A percentile compares a stretch with the other conserved stretches of the same genome.
phyloP scores from a whole-genome alignment of 2,113 vertebrate genomes.

The Shinisaurus crocodilurus region DNA sequence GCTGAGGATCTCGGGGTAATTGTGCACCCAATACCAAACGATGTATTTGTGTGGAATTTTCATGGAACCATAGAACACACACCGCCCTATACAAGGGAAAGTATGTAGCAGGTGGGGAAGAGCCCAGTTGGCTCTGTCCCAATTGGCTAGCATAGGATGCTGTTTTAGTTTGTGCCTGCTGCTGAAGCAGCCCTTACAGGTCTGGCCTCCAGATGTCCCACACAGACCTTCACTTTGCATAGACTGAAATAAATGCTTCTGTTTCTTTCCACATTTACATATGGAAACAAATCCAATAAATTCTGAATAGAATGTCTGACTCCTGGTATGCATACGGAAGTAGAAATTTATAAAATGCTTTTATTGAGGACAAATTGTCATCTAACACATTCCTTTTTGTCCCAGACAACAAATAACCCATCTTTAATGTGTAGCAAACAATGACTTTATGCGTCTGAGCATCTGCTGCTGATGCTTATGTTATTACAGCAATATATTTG shows the following conservation, averaged over 20 bases:
- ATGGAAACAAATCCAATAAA: conserved; percentile 9
- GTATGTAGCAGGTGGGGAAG: background rate
- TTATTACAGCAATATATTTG: conserved; percentile 6
- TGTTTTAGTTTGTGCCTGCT: conserved; percentile 1
- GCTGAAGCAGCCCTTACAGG: background rate
- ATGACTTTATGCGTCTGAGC: background rate
- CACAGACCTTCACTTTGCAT: conserved; percentile 19
- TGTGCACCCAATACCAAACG: background rate
- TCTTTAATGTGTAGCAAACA: conserved; percentile 4
- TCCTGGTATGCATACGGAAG: background rate
- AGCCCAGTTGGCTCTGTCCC: background rate
- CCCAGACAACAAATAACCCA: background rate
- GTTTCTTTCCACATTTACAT: conserved; percentile 16
- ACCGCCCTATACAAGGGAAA: background rate
- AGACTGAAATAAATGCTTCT: background rate
- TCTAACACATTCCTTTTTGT: background rate
- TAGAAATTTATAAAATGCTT: conserved; percentile 6
- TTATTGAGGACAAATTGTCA: conserved; percentile 11
- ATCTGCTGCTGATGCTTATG: background rate
- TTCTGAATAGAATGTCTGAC: conserved; percentile 14
- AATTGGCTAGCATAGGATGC: background rate
- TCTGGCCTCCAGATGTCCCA: conserved; percentile 28
- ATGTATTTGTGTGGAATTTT: background rate
- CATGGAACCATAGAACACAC: background rate
- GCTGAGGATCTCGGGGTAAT: background rate